Percentiles rank a stretch among this genome's conserved stretches.
These are phyloP conservation scores for Augiades crinisus DNA, from an alignment of 2,888 invertebrate genomes.

Conservation along the genomic window DNA sequence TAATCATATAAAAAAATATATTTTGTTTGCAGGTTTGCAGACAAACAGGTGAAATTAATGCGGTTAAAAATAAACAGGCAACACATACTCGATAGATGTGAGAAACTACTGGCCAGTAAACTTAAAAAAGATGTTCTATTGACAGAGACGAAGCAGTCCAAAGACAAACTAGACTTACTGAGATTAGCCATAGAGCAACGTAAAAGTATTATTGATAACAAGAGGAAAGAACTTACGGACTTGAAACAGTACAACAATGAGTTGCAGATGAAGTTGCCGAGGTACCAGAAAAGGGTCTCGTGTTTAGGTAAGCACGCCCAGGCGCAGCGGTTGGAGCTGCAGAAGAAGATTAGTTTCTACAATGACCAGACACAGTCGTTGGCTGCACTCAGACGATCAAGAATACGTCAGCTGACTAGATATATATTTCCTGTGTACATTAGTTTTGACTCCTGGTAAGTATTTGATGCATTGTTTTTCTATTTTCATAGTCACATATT, in stretches of 20 bases:
- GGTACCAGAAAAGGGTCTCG: slow-evolving; percentile 68
- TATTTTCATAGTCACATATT: too few species aligned
- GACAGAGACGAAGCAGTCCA: slow-evolving; percentile 65
- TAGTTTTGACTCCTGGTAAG: slow-evolving; percentile 67
- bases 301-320: slow-evolving; percentile 59
- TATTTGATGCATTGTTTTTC: too few species aligned
- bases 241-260: slow-evolving; percentile 60
- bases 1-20: background rate
- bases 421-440: slow-evolving; percentile 76
- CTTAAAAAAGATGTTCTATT: slow-evolving; percentile 61
- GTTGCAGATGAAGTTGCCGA: slow-evolving; percentile 58
- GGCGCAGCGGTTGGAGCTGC: slow-evolving; percentile 53
- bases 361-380: slow-evolving; percentile 53
- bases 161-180: slow-evolving; percentile 65
- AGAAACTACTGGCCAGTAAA: slow-evolving; percentile 59
- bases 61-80: slow-evolving; percentile 80
- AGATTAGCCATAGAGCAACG: slow-evolving; percentile 70
- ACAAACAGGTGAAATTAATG: slow-evolving; percentile 83
- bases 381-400: slow-evolving; percentile 60
- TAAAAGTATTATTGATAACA: slow-evolving; percentile 55
- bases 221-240: slow-evolving; percentile 48
- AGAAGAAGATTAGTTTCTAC: slow-evolving; percentile 51
- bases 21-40: slow-evolving; percentile 79
- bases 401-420: slow-evolving; percentile 67
- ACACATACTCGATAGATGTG: slow-evolving; percentile 80